Evolutionary conservation across 2,797 vertebrate genomes (phyloP), one percentile per base, ranked within the genome.

Genomic region (Siniperca undulata): DNA sequence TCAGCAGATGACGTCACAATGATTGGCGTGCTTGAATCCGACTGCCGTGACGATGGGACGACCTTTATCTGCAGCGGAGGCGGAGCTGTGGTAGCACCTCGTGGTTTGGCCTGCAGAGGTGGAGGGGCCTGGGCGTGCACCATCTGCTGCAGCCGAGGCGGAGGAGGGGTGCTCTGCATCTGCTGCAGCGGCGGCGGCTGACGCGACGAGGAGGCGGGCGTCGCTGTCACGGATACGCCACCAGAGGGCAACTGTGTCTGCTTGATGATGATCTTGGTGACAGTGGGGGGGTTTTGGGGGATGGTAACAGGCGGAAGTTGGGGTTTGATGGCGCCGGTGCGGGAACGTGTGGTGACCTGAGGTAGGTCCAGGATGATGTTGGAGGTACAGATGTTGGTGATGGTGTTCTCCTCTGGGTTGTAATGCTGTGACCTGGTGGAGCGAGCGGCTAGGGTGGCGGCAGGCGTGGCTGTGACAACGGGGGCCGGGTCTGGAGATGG

Each of bases 221-320:
- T 86, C 36, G 90, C 92, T 16, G 93, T 95, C 86, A 87, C 88
- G 0, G 92, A 75, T 0, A 95, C 85, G 5, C 76, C 94, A 0
- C 94, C 91, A 0, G 93, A 89, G 82, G 96, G 90, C 88, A 93
- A 86, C 67, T 93, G 93, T 80, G 94, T 93, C 88, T 97, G 97
- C 84, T 97, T 96, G 89, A 97, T 96, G 89, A 97, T 96, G 90
- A 98, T 97, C 90, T 98, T 98, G 69, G 96, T 95, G 89, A 97
- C 96, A 11, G 93, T 86, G 74, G 94, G 94, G 0, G 85, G 91
- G 78, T 89, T 86, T 9, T 90, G 89, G 56, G 72, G 0, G 13
- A 92, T 0, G 91, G 92, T 40, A 16, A 92, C 2, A 34, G 95
- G 76, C 0, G 82, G 90, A 6, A 94, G 65, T 0, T 86, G 93